Conservation (phyloP, 2,113 vertebrate genomes). For the Nothoprocta perdicaria region DNA sequence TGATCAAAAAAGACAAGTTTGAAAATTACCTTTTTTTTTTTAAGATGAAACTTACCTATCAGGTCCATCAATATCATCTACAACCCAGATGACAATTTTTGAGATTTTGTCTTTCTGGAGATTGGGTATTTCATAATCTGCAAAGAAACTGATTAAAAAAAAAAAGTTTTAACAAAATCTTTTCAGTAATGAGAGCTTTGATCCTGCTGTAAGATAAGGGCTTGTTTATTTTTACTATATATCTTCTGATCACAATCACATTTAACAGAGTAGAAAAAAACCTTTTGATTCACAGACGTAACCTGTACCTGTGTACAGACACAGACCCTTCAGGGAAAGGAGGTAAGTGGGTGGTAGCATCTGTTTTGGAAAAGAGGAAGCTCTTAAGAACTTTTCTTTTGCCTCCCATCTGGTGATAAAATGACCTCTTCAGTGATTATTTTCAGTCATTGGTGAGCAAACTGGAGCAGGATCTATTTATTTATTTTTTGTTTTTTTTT, state of each 20-base stretch:
- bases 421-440: neutral
- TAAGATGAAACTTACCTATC: constrained; percentile 67
- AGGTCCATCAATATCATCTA: constrained; percentile 76
- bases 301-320: neutral
- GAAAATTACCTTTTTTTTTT: neutral
- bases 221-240: neutral
- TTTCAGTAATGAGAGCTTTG: neutral
- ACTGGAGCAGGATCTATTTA: neutral
- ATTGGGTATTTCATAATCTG: constrained; percentile 80
- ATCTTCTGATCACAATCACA: neutral
- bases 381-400: neutral
- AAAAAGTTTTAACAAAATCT: neutral
- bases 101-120: constrained; percentile 76
- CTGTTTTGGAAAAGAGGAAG: neutral
- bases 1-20: neutral
- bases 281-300: neutral
- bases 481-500: neutral
- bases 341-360: neutral
- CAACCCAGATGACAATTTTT: constrained; percentile 77
- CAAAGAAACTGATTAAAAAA: constrained; percentile 77
- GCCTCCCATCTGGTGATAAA: neutral
- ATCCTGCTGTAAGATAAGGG: neutral
- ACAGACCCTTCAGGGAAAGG: fast-evolving
- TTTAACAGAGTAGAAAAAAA: neutral
- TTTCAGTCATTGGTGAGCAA: neutral